Evolutionary conservation across 2,888 invertebrate species (phyloP).

Genomic region (Dorcus hopei): DNA sequence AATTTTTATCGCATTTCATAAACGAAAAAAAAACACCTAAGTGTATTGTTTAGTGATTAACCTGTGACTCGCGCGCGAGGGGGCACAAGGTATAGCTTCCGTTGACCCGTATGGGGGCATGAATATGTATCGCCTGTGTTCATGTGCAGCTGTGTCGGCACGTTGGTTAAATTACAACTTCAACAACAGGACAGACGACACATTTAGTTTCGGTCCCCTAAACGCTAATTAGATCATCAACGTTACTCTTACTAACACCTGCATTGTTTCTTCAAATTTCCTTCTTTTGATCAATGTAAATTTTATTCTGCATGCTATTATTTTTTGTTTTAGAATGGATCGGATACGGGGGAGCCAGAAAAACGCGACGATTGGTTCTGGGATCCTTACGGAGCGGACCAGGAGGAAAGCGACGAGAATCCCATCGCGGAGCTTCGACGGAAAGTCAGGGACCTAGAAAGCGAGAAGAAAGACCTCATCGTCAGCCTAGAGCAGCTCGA

Average conservation of each 20-base stretch:
- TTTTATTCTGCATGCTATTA: no score
- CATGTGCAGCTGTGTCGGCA: conserved; percentile 16
- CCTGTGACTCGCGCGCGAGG: conserved; percentile 13
- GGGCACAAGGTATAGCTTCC: conserved; percentile 18
- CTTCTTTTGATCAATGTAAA: no score
- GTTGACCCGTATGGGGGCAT: conserved; percentile 20
- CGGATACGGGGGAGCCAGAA: conserved; percentile 43
- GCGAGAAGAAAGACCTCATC: conserved; percentile 40
- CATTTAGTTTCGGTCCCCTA: no score
- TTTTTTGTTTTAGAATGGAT: conserved; percentile 36
- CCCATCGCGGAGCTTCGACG: conserved; percentile 2
- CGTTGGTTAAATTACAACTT: conserved; percentile 2
- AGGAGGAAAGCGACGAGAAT: conserved; percentile 3
- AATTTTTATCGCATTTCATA: no score
- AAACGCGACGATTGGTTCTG: conserved; percentile 56
- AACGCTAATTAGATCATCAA: no score
- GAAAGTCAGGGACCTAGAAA: conserved; percentile 34
- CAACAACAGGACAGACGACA: no score
- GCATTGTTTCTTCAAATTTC: no score
- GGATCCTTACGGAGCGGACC: conserved; percentile 48
- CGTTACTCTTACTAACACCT: no score
- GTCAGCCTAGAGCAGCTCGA: conserved; percentile 44
- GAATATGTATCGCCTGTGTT: conserved; percentile 26
- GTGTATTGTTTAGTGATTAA: conserved; percentile 3
- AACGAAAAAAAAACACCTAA: no score